Percentiles rank a stretch among this genome's conserved stretches.
These are phyloP conservation scores for Psococerastis gibbosa DNA, from an alignment of 2,888 invertebrate genomes.

Conservation along the genomic window DNA sequence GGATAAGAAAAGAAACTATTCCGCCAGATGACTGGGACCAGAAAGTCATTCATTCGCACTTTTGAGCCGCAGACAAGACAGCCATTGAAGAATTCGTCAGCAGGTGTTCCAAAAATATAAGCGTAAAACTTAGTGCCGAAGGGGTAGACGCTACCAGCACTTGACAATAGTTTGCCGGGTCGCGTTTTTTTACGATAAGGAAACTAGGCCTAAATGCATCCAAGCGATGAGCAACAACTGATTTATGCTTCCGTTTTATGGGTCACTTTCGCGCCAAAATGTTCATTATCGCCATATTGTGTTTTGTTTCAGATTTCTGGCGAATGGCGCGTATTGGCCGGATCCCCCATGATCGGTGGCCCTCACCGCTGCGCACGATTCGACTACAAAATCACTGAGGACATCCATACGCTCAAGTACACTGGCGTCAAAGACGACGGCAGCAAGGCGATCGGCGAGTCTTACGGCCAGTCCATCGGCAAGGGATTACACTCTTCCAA, in stretches of 20 bases:
- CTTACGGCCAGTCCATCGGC: background rate
- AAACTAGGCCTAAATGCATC: background rate
- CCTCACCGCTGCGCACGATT: background rate
- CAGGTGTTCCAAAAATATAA: background rate
- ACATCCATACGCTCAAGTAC: background rate
- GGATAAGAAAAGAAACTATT: too few species aligned
- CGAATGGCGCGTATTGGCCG: background rate
- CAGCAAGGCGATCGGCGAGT: background rate
- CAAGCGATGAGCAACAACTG: background rate
- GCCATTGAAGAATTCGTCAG: conserved; percentile 30
- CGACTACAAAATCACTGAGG: background rate
- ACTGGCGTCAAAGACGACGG: background rate
- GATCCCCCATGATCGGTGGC: background rate
- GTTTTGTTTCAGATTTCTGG: background rate
- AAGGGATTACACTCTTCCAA: background rate
- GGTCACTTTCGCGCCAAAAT: too few species aligned
- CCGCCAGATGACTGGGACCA: too few species aligned
- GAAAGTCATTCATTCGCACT: too few species aligned
- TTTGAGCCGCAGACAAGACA: conserved; percentile 59
- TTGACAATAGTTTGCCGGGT: background rate
- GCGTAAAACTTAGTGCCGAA: too few species aligned
- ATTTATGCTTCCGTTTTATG: too few species aligned
- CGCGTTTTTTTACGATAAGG: background rate
- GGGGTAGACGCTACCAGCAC: too few species aligned
- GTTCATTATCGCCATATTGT: too few species aligned